A percentile compares a stretch with the other conserved stretches of the same genome.
These are phyloP conservation scores for Trissolcus japonicus DNA, from an alignment of 2,888 invertebrate genomes.

Conservation along the genomic window DNA sequence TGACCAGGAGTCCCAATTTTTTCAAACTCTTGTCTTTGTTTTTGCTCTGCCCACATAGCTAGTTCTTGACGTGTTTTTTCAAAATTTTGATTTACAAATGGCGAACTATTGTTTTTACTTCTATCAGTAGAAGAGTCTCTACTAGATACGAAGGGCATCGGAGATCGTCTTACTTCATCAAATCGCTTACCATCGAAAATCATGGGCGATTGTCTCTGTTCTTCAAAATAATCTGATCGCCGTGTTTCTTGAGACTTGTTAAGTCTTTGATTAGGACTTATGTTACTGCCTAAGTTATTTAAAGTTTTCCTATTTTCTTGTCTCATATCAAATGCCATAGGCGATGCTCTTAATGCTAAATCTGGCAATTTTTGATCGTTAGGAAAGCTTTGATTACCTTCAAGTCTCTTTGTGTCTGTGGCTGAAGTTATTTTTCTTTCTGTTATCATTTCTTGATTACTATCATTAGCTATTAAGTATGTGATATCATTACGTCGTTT, in stretches of 20 bases:
- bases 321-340: constrained; percentile 69
- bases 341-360: constrained; percentile 66
- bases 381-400: constrained; percentile 65
- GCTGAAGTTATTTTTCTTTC: constrained; percentile 62
- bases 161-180: constrained; percentile 72
- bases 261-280: constrained; percentile 71
- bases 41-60: constrained; percentile 73
- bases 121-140: constrained; percentile 70
- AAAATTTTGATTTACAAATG: constrained; percentile 70
- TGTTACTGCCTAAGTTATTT: constrained; percentile 68
- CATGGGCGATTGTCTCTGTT: constrained; percentile 72
- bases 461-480: constrained; percentile 71
- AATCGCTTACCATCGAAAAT: constrained; percentile 70
- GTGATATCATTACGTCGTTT: constrained; percentile 71
- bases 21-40: constrained; percentile 73
- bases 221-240: constrained; percentile 73
- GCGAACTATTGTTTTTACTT: constrained; percentile 71
- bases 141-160: constrained; percentile 72
- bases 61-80: constrained; percentile 74
- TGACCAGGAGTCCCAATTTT: constrained; percentile 65
- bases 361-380: constrained; percentile 69
- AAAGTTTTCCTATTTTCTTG: constrained; percentile 67
- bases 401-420: constrained; percentile 66
- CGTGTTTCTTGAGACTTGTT: constrained; percentile 69
- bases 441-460: constrained; percentile 61